Percentiles rank a stretch among this genome's conserved stretches.
phyloP scores from a whole-genome alignment of 30 jellyfish, hydroid and myxozoan genomes.

The Cassiopea xamachana region DNA sequence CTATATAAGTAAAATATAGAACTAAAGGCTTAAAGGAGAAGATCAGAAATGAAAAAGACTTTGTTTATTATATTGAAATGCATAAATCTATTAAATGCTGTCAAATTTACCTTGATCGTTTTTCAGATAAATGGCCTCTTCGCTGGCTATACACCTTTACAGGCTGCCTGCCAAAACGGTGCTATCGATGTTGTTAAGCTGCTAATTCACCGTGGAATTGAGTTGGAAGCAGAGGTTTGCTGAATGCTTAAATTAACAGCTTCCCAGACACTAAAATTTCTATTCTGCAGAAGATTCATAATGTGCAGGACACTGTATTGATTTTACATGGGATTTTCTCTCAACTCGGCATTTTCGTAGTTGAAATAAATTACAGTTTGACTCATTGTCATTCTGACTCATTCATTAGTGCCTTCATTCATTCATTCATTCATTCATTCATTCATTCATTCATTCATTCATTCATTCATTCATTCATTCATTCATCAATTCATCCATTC shows the following conservation, averaged over 20 bases:
- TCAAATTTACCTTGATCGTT: conserved; percentile 73
- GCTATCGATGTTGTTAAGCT: neutral
- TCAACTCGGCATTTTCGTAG: too few species aligned
- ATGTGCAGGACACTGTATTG: too few species aligned
- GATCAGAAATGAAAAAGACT: too few species aligned
- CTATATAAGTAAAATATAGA: too few species aligned
- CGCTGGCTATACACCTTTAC: neutral
- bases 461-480: neutral
- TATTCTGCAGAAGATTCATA: neutral
- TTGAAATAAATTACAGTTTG: too few species aligned
- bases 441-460: neutral
- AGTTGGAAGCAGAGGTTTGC: neutral
- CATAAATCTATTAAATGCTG: conserved; percentile 5
- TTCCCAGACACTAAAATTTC: neutral
- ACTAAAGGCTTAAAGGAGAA: too few species aligned
- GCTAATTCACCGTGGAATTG: neutral
- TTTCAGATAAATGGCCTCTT: neutral
- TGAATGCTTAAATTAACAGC: neutral
- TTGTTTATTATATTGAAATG: too few species aligned
- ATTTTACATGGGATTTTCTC: too few species aligned
- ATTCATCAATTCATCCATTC: neutral
- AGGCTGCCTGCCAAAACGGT: neutral
- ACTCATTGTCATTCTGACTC: neutral
- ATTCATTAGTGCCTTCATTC: conserved; percentile 42
- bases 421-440: neutral